A percentile compares a stretch with the other conserved stretches of the same genome.
These are phyloP conservation scores for Sorex maritimensis DNA, from an alignment of 2,797 vertebrate genomes.

Conservation along the genomic window DNA sequence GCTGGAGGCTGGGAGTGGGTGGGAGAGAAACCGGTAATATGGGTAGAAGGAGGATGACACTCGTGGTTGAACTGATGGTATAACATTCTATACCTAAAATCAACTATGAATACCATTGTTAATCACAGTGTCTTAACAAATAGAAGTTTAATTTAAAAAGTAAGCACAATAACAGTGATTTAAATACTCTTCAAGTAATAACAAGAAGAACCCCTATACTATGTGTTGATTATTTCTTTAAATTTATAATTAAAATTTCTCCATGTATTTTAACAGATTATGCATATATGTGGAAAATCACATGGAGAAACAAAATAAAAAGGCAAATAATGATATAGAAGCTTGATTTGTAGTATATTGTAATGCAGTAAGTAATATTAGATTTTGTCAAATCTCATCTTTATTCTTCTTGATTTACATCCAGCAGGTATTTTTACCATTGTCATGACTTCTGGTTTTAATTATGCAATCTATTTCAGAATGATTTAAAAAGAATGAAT, in stretches of 20 bases:
- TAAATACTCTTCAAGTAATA: background rate
- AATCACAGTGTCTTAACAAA: too few species aligned
- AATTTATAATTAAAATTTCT: background rate
- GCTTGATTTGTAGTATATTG: too few species aligned
- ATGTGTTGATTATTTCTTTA: background rate
- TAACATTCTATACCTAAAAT: too few species aligned
- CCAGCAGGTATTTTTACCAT: constrained; percentile 16
- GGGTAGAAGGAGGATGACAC: too few species aligned
- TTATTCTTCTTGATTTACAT: background rate
- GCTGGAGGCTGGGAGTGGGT: too few species aligned
- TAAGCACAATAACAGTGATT: background rate
- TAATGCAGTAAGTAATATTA: background rate
- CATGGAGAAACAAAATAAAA: background rate
- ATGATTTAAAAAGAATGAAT: background rate
- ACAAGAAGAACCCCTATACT: background rate
- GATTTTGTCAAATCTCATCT: background rate
- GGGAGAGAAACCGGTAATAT: too few species aligned
- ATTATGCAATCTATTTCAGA: background rate
- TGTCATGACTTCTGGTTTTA: constrained; percentile 60
- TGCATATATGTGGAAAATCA: accelerated
- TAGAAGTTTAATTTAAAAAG: background rate
- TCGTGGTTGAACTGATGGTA: too few species aligned
- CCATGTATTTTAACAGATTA: background rate
- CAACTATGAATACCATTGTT: too few species aligned
- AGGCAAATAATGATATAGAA: too few species aligned